These are phyloP conservation scores for Choristoneura fumiferana DNA, from an alignment of 1,140 invertebrate species.

Conservation along the genomic window DNA sequence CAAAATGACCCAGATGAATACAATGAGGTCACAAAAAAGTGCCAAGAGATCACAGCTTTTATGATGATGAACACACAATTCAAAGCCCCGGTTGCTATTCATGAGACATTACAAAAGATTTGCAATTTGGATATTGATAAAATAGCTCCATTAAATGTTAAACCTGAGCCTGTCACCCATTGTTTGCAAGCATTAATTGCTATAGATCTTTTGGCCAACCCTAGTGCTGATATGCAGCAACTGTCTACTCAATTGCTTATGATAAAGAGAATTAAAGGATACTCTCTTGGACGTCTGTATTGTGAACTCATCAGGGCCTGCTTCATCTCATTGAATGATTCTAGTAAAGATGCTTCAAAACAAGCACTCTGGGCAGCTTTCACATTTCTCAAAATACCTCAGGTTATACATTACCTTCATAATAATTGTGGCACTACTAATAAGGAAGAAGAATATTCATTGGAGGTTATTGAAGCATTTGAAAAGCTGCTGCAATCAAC, in stretches of 20 bases:
- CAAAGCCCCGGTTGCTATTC: slow-evolving; percentile 78
- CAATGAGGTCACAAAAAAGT: slow-evolving; percentile 84
- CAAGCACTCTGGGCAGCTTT: slow-evolving; percentile 96
- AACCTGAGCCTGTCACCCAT: slow-evolving; percentile 84
- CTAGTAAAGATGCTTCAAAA: slow-evolving; percentile 83
- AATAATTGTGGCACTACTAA: slow-evolving; percentile 74
- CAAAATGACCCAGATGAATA: slow-evolving; percentile 85
- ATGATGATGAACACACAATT: slow-evolving; percentile 80
- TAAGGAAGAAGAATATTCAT: slow-evolving; percentile 82
- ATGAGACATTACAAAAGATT: slow-evolving; percentile 81
- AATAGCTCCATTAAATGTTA: slow-evolving; percentile 78
- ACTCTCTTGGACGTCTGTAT: slow-evolving; percentile 85
- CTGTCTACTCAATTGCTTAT: slow-evolving; percentile 90
- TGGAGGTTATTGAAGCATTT: slow-evolving; percentile 89
- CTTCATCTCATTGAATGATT: slow-evolving; percentile 92
- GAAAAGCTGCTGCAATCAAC: slow-evolving; percentile 89
- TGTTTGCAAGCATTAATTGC: slow-evolving; percentile 87
- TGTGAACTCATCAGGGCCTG: slow-evolving; percentile 94
- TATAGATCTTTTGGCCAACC: slow-evolving; percentile 86
- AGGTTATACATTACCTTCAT: slow-evolving; percentile 86
- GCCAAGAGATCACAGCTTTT: slow-evolving; percentile 83
- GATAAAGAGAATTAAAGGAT: slow-evolving; percentile 90
- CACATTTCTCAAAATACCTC: slow-evolving; percentile 93
- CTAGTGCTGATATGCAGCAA: slow-evolving; percentile 86
- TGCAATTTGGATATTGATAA: slow-evolving; percentile 82